These are phyloP conservation scores for Tridacna gigas DNA, from an alignment of 2,888 invertebrate species.

Conservation along the genomic window DNA sequence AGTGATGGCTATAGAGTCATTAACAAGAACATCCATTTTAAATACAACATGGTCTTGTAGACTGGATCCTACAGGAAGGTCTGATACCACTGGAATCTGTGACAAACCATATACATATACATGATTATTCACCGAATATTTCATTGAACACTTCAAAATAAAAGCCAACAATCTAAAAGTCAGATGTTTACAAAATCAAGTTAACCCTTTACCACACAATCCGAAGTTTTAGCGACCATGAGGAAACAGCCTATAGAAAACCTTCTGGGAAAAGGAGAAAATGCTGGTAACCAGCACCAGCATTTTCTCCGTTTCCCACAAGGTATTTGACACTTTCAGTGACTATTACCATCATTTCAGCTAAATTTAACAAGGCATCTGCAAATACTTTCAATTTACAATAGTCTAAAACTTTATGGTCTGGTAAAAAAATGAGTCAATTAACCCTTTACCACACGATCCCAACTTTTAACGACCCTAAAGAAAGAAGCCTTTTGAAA, in stretches of 20 bases:
- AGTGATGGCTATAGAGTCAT: conserved; percentile 75
- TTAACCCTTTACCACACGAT: no score
- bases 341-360: neutral
- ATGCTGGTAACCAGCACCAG: neutral
- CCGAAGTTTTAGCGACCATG: no score
- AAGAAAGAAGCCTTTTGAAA: no score
- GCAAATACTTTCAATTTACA: neutral
- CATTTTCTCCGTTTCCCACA: neutral
- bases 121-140: no score
- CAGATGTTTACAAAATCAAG: no score
- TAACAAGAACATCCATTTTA: conserved; percentile 68
- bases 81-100: conserved; percentile 80
- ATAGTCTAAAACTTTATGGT: no score
- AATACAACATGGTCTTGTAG: conserved; percentile 80
- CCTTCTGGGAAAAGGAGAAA: neutral
- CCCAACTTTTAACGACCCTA: no score
- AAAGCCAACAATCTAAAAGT: no score
- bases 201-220: no score
- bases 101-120: no score
- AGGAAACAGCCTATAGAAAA: neutral
- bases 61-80: conserved; percentile 83
- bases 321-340: neutral
- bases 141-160: no score
- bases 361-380: neutral
- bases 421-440: no score